phyloP scores from a whole-genome alignment of 2,113 vertebrate species.

The Condylura cristata region DNA sequence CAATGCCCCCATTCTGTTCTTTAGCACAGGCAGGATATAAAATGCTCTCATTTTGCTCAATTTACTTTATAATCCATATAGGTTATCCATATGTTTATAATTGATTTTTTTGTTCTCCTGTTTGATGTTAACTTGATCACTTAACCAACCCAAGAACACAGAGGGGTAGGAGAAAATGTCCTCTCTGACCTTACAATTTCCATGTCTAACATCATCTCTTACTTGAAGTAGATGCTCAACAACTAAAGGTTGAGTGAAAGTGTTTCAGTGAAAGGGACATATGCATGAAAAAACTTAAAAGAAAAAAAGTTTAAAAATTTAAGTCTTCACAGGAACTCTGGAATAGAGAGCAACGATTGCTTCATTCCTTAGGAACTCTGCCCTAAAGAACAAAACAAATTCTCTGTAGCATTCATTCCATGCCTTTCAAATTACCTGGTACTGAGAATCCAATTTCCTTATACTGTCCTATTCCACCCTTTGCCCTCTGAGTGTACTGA shows the following conservation, averaged over 20 bases:
- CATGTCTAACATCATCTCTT: background rate
- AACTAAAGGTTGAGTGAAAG: background rate
- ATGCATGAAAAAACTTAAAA: background rate
- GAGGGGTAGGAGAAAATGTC: no score
- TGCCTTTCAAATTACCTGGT: background rate
- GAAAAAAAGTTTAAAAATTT: constrained; percentile 13
- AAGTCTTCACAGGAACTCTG: background rate
- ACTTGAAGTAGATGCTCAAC: background rate
- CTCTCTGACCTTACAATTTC: no score
- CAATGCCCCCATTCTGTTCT: no score
- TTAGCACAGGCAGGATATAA: no score
- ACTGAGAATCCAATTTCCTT: background rate
- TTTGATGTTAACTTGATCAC: no score
- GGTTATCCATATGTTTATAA: no score
- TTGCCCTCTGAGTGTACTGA: background rate
- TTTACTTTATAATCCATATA: no score
- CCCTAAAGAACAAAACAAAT: background rate
- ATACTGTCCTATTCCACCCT: background rate
- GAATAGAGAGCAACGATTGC: background rate
- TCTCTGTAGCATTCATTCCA: background rate
- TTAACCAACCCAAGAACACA: no score
- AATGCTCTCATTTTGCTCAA: no score
- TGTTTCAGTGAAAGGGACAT: background rate
- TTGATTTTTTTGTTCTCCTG: no score
- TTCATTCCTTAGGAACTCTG: background rate